Conservation (phyloP, 2,888 invertebrate genomes). For the Cotesia congregata region DNA sequence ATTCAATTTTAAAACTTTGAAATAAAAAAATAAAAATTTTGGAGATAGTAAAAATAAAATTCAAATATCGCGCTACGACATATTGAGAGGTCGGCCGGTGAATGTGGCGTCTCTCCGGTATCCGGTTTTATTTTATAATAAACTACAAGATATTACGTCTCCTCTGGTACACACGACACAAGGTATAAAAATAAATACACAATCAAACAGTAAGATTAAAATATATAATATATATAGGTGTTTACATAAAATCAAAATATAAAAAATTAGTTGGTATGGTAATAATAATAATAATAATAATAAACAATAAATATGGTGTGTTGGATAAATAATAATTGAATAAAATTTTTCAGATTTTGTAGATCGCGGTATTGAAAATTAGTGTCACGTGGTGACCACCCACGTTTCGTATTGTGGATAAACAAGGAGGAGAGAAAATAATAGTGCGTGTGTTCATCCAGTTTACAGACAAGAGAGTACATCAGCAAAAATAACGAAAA, state of each 20-base stretch:
- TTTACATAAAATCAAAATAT: background rate
- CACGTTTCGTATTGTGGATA: constrained; percentile 71
- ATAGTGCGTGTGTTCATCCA: constrained; percentile 22
- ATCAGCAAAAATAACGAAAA: constrained; percentile 16
- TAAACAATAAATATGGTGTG: background rate
- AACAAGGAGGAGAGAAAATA: constrained; percentile 57
- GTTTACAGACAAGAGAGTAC: constrained; percentile 3
- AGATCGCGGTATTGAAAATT: constrained; percentile 27
- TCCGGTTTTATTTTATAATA: constrained; percentile 11
- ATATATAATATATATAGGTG: constrained; percentile 9
- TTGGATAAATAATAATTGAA: background rate
- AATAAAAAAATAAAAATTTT: background rate
- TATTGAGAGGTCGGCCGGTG: background rate
- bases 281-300: background rate
- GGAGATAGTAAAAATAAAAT: background rate
- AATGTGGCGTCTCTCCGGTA: constrained; percentile 5
- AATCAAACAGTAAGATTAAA: background rate
- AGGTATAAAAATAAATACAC: constrained; percentile 17
- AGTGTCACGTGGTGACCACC: constrained; percentile 68
- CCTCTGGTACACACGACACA: constrained; percentile 13
- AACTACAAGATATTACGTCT: background rate
- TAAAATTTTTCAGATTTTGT: background rate
- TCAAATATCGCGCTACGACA: background rate
- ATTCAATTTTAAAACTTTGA: background rate
- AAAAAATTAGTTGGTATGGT: background rate